Evolutionary conservation across 37 sponge, comb jelly and placozoan genomes (phyloP).

Genomic region (Crambe crambe): DNA sequence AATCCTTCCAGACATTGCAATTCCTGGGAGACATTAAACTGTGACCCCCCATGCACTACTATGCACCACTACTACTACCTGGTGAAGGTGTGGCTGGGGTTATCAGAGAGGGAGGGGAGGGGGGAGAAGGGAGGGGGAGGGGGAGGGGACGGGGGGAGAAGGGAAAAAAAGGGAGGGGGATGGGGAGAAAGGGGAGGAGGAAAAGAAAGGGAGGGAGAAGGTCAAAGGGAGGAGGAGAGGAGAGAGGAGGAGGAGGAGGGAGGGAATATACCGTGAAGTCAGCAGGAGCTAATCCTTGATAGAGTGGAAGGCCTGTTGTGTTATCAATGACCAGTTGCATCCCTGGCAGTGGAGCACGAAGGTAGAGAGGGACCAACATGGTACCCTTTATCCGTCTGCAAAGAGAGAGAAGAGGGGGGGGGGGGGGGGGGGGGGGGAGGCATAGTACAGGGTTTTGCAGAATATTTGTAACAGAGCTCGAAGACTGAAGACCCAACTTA

Average conservation of each 20-base stretch:
- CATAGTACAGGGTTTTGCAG: background rate
- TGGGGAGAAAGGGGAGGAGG: conserved; percentile 2
- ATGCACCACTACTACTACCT: too few species aligned
- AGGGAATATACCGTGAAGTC: conserved; percentile 41
- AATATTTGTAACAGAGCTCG: conserved; percentile 49
- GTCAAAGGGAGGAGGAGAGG: background rate
- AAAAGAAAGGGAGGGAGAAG: background rate
- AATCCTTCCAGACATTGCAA: too few species aligned
- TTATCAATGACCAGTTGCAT: conserved; percentile 54
- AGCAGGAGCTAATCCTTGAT: conserved; percentile 43
- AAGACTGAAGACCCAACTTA: too few species aligned
- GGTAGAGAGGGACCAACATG: conserved; percentile 63
- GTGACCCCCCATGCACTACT: too few species aligned
- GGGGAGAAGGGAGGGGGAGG: background rate
- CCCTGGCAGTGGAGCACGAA: conserved; percentile 53
- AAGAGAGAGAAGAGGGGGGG: background rate
- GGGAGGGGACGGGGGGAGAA: background rate
- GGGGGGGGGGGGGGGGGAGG: background rate
- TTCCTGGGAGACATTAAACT: too few species aligned
- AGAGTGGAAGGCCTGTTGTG: conserved; percentile 59
- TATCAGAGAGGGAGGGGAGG: conserved; percentile 6
- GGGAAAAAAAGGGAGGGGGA: conserved; percentile 61
- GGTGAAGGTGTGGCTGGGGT: too few species aligned
- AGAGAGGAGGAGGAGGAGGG: background rate
- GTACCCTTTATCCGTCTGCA: conserved; percentile 31